Base-by-base conservation (phyloP, 1,140 invertebrate species). In the Lanistes nyassanus region DNA sequence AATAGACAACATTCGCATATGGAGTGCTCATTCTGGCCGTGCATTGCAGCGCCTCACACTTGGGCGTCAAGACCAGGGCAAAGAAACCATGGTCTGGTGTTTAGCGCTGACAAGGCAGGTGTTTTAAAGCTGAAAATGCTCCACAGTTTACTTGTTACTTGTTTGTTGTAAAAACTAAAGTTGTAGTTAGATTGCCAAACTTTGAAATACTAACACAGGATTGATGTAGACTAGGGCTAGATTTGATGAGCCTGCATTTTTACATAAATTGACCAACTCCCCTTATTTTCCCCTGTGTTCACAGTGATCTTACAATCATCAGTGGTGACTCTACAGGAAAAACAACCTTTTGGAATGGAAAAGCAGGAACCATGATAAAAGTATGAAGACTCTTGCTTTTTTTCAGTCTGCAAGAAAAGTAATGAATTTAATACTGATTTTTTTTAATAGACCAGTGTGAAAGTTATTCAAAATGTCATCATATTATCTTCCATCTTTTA, bases 321-420 rank as follows among this genome's bases (percentile, higher is more conserved):
- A 95, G 94, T 77, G 96, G 96, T 0, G 97, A 98, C 87, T 97
- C 96, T 29, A 90, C 93, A 51, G 96, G 97, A 0, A 92, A 93
- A 84, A 91, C 96, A 0, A 94, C 93, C 47, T 94, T 98, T 83
- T 98, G 96, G 96, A 95, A 97, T 91, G 93, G 94, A 23, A 91
- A 92, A 64, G 88, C 93, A 51, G 95, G 95, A 23, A 93, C 94
- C 34, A 90, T 95, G 77, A 92, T 95, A 34, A 86, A 86, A 80
- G 84, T 86, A 76, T 71, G 55, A 7, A 1, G 5, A 47, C 9
- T 16, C 9, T 47, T 47, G 2, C 42, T 47, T 47, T 60, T 62
- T 16, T 29, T 62, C 23, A 19, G 13, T 62, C 0, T 62, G 11
- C 11, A 3, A 62, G 34, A 4, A 62, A 62, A 62, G n/a, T n/a